Evolutionary conservation across 2,113 vertebrate genomes (phyloP), one percentile per base, ranked within the genome.

Genomic region (Clarias macrocephalus): DNA sequence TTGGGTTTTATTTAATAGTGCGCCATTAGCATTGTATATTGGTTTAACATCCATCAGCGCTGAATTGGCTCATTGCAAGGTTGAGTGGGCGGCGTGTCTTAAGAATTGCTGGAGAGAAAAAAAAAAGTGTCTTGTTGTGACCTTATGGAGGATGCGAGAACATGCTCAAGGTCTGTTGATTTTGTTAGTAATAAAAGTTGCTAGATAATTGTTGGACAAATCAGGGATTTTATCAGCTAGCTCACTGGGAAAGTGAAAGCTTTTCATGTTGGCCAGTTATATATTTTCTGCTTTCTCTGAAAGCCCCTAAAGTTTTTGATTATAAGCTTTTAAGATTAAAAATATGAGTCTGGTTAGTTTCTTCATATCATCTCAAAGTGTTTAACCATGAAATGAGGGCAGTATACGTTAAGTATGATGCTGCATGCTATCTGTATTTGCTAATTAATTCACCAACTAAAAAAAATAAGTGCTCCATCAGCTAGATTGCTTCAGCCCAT

Each of bases 1-100:
- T 65, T 28, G n/a, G 18, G 37, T 66, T 37, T 62, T 12, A 2
- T 86, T 80, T 80, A 77, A 77, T 85, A n/a, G 37, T 65, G 21
- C 18, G 28, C 75, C 48, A 37, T 66, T 56, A 66, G 19, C 75
- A 79, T 19, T 19, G 21, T 60, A 37, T 48, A 79, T 59, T 28
- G 18, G 33, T 60, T 19, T 66, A 54, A 28, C 42, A 54, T 63
- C 25, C 57, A 54, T 63, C 59, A 60, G n/a, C 7, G 8, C 57
- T 3, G 13, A 70, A 63, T 77, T 60, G 33, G 33, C 70, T 85
- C 37, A 52, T 79, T 13, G 59, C 23, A 28, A 30, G 60, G 62
- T 21, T 65, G 48, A 77, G 25, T 54, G 79, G 79, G 79, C 21
- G 21, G 79, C 12, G 5, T 62, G 57, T 62, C 79, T 81, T 59